Evolutionary conservation across 2,888 invertebrate species (phyloP).

Genomic region (Ophion slaviceki): DNA sequence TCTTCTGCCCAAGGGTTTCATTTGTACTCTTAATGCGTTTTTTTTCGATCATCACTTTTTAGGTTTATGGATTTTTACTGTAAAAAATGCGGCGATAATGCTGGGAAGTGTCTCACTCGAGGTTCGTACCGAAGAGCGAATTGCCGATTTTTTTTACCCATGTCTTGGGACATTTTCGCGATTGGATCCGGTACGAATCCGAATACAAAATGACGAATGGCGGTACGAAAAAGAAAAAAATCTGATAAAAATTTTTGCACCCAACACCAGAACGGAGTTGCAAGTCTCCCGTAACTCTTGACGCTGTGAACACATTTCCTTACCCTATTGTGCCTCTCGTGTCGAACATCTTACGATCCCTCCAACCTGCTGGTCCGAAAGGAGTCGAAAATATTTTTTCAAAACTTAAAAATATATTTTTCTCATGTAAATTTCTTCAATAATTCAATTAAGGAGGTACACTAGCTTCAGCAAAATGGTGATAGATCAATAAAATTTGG

Average conservation of each 20-base stretch:
- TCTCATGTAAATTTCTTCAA: neutral
- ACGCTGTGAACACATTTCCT: neutral
- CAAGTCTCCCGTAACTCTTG: neutral
- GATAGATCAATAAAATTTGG: no score
- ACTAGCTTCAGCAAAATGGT: no score
- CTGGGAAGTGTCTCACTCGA: neutral
- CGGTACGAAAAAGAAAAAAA: neutral
- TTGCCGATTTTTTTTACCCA: neutral
- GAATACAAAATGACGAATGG: neutral
- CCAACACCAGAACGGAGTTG: constrained; percentile 1
- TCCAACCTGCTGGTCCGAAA: neutral
- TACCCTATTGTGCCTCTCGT: neutral
- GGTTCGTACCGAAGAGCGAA: neutral
- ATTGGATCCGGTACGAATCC: neutral
- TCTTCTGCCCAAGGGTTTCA: neutral
- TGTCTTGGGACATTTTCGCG: neutral
- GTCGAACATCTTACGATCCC: neutral
- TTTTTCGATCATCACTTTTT: constrained; percentile 7
- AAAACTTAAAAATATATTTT: neutral
- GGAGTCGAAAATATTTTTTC: neutral
- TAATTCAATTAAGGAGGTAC: neutral
- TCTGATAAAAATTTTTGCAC: neutral
- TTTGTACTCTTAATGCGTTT: neutral
- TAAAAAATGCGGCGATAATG: neutral
- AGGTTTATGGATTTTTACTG: neutral